Conservation (phyloP, 2,113 vertebrate genomes). For the Turdus rufiventris region DNA sequence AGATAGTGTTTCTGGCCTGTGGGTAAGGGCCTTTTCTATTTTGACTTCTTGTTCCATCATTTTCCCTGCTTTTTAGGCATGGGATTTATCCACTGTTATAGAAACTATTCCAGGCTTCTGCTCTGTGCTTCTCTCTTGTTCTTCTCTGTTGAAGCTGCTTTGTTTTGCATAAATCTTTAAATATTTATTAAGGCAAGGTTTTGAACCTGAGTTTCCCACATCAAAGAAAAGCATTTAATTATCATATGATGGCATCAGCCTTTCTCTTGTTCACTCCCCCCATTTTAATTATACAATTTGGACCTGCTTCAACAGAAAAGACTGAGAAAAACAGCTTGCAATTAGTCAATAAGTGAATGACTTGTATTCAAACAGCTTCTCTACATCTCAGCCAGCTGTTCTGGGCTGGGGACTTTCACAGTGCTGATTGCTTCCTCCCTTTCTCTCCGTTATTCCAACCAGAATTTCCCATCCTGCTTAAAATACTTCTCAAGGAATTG, state of each 20-base stretch:
- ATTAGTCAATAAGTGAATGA: not conserved
- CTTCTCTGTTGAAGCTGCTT: not conserved
- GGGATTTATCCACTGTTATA: not conserved
- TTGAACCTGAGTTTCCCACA: slow-evolving; percentile 15
- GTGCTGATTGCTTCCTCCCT: not conserved
- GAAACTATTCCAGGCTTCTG: not conserved
- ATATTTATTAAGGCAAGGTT: slow-evolving; percentile 27
- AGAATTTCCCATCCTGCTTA: not conserved
- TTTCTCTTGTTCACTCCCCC: not conserved
- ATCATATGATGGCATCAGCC: not conserved
- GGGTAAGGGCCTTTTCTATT: not conserved
- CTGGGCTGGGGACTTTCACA: not conserved
- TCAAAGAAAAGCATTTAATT: slow-evolving; percentile 2
- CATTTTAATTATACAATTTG: not conserved
- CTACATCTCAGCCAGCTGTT: not conserved
- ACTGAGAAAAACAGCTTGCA: not conserved
- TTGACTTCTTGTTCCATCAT: not conserved
- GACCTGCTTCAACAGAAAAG: not conserved
- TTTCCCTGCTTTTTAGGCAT: not conserved
- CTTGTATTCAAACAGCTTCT: not conserved
- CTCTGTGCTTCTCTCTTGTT: not conserved
- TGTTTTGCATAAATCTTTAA: not conserved
- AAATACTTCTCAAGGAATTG: not conserved
- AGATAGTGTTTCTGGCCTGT: not conserved
- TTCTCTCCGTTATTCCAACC: not conserved